Percentiles rank a stretch among this genome's conserved stretches.
Evolutionary conservation across 37 sponge, comb jelly and placozoan species (phyloP).

Genomic region (Cliona cf. orientalis): DNA sequence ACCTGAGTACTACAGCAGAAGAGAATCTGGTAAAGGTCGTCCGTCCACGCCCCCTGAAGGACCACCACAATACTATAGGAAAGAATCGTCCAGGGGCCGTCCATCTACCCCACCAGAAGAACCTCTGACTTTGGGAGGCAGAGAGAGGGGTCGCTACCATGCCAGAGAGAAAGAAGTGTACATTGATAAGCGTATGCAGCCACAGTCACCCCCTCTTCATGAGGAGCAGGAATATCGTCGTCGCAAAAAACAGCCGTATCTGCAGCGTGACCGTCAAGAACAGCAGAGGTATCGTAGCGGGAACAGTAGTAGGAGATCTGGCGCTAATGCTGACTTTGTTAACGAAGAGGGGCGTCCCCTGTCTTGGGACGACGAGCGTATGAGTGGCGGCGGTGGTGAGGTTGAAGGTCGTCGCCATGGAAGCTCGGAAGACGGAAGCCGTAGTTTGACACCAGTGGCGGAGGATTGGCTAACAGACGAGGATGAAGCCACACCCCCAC

Average conservation of each 20-base stretch:
- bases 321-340: background rate
- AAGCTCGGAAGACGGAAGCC: conserved; percentile 14
- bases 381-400: background rate
- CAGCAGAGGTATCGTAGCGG: too few relatives aligned
- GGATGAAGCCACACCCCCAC: too few relatives aligned
- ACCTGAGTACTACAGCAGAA: background rate
- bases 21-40: background rate
- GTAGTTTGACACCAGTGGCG: conserved; percentile 23
- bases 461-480: too few relatives aligned
- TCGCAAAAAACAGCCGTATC: too few relatives aligned
- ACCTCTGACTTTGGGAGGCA: too few relatives aligned
- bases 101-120: background rate
- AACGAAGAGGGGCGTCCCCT: background rate
- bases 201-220: too few relatives aligned
- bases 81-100: background rate
- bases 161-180: too few relatives aligned
- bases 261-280: too few relatives aligned
- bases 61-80: background rate
- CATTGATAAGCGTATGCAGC: too few relatives aligned
- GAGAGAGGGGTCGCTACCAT: too few relatives aligned
- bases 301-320: too few relatives aligned
- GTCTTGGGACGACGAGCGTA: background rate
- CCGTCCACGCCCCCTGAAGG: background rate
- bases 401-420: background rate
- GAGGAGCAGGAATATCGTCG: too few relatives aligned